These are phyloP conservation scores for Plagodis pulveraria DNA, from an alignment of 2,888 invertebrate species.

Conservation along the genomic window DNA sequence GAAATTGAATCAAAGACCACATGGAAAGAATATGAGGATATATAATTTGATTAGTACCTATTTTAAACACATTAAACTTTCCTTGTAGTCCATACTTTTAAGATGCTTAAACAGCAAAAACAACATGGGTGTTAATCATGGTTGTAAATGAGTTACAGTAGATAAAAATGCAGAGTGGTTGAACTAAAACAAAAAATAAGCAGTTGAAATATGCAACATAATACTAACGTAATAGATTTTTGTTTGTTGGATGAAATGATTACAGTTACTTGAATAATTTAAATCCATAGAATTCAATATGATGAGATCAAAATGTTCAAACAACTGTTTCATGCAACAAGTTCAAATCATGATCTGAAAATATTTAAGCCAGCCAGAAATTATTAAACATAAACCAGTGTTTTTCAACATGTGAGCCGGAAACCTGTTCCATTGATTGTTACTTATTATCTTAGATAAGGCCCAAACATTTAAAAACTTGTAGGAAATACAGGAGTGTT, in stretches of 20 bases:
- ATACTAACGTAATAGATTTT: conserved; percentile 7
- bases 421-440: too few relatives aligned
- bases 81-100: background rate
- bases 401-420: too few relatives aligned
- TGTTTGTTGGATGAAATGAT: conserved; percentile 16
- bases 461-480: too few relatives aligned
- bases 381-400: too few relatives aligned
- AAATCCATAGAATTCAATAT: background rate
- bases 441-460: too few relatives aligned
- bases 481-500: too few relatives aligned
- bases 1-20: conserved; percentile 3
- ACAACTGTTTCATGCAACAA: too few relatives aligned
- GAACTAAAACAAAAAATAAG: conserved; percentile 46
- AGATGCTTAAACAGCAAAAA: conserved; percentile 13
- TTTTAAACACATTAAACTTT: background rate
- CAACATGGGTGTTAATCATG: conserved; percentile 42
- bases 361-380: too few relatives aligned
- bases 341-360: too few relatives aligned
- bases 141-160: conserved; percentile 49
- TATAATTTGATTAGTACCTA: background rate
- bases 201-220: conserved; percentile 21
- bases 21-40: background rate
- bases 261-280: conserved; percentile 13
- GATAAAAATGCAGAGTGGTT: conserved; percentile 80
- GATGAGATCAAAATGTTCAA: too few relatives aligned